A percentile compares a stretch with the other conserved stretches of the same genome.
These are phyloP conservation scores for Micrastur ruficollis DNA, from an alignment of 2,797 vertebrate genomes.

Conservation along the genomic window DNA sequence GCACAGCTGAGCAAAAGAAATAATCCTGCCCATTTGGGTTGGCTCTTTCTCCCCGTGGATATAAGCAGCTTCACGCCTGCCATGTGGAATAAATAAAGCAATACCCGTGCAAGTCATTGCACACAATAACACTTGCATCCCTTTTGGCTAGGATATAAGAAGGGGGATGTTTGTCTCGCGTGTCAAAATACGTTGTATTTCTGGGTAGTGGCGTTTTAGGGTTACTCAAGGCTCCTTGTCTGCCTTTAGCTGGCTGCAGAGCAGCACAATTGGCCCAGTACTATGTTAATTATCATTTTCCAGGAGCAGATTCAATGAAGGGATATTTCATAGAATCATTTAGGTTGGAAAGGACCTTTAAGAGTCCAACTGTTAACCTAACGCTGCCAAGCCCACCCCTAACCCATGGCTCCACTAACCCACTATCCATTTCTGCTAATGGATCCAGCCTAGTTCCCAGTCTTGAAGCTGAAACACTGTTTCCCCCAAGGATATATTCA, in stretches of 20 bases:
- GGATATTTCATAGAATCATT: background rate
- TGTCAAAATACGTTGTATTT: rapidly evolving
- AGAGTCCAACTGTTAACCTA: background rate
- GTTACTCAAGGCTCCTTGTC: background rate
- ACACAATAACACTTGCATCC: background rate
- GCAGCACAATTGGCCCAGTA: background rate
- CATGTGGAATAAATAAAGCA: background rate
- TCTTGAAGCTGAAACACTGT: background rate
- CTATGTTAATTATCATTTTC: background rate
- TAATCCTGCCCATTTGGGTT: background rate
- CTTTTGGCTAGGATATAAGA: background rate
- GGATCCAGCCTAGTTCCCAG: background rate
- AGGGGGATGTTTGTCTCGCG: background rate
- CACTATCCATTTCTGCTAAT: background rate
- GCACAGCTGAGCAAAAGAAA: background rate
- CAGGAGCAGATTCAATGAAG: background rate
- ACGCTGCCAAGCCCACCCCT: background rate
- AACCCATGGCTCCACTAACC: background rate
- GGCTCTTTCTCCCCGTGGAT: background rate
- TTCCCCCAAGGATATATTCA: background rate
- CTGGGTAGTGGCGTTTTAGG: background rate
- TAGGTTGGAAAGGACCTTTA: background rate
- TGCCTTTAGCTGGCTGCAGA: background rate
- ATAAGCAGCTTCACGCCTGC: background rate
- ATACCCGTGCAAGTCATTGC: background rate